These are phyloP conservation scores for Drosophila mulleri DNA, from an alignment of 2,888 invertebrate species.

Conservation along the genomic window DNA sequence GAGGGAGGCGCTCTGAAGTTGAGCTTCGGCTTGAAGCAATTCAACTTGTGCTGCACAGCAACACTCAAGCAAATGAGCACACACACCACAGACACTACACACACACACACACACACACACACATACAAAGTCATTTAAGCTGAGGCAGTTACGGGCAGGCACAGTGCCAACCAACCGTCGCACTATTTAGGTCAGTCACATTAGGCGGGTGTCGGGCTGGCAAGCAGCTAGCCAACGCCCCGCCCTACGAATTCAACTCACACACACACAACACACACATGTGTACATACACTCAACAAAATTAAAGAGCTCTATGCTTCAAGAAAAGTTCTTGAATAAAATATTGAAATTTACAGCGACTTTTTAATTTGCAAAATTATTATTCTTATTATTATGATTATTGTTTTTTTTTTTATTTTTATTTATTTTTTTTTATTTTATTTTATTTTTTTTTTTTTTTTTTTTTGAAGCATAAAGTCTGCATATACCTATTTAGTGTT, in stretches of 20 bases:
- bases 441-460: too few species aligned
- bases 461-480: too few species aligned
- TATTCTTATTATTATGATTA: too few species aligned
- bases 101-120: constrained; percentile 13
- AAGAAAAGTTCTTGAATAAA: neutral
- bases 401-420: too few species aligned
- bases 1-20: constrained; percentile 9
- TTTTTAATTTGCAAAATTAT: too few species aligned
- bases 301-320: neutral
- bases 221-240: constrained; percentile 40
- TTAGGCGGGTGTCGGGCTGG: constrained; percentile 70
- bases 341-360: neutral
- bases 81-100: constrained; percentile 35
- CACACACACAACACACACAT: neutral
- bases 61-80: constrained; percentile 73
- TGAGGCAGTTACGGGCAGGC: constrained; percentile 27
- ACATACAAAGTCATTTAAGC: constrained; percentile 7
- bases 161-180: constrained; percentile 58
- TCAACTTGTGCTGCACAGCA: constrained; percentile 53
- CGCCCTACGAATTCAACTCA: constrained; percentile 4
- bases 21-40: constrained; percentile 39
- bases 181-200: constrained; percentile 83
- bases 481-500: too few species aligned
- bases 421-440: too few species aligned
- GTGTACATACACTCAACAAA: neutral